Conservation (phyloP, 2,113 vertebrate species). For the Coracopsis vasa region DNA sequence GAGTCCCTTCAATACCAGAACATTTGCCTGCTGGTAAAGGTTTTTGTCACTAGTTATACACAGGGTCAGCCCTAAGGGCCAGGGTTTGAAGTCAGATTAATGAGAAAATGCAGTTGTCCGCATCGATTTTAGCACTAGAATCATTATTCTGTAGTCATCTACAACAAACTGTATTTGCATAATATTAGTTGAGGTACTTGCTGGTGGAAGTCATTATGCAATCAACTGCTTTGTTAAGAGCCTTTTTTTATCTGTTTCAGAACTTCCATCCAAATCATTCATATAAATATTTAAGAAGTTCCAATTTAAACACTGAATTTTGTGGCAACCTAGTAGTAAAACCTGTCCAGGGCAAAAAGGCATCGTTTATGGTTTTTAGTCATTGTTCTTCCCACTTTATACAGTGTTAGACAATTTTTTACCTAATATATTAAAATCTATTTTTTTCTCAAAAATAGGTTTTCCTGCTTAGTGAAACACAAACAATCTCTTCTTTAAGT, state of each 20-base stretch:
- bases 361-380: background rate
- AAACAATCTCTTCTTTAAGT: background rate
- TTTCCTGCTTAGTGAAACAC: background rate
- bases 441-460: background rate
- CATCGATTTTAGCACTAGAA: background rate
- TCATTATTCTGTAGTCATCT: background rate
- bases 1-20: background rate
- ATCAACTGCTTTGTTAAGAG: background rate
- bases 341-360: background rate
- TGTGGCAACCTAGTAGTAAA: background rate
- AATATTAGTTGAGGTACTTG: background rate
- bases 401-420: background rate
- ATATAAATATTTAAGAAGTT: background rate
- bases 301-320: background rate
- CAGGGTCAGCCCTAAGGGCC: background rate
- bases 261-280: background rate
- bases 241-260: background rate
- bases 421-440: background rate
- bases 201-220: background rate
- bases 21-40: background rate
- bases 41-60: background rate
- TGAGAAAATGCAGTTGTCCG: background rate
- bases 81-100: background rate
- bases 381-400: background rate
- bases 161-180: background rate